phyloP scores from a whole-genome alignment of 2,113 vertebrate genomes.

The Danio rerio region GRCz12tu NC_133200.1:19671501-19672000 shows the following conservation, averaged over 20 bases:
- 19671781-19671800: background rate
- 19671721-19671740: background rate
- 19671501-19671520: too few relatives aligned
- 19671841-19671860: slow-evolving; percentile 35
- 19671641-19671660: background rate
- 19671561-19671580: background rate
- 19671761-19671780: background rate
- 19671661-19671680: background rate
- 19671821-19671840: slow-evolving; percentile 33
- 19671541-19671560: background rate
- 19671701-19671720: background rate
- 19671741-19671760: background rate
- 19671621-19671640: background rate
- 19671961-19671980: background rate
- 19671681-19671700: background rate
- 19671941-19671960: slow-evolving; percentile 7
- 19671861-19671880: slow-evolving; percentile 38
- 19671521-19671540: too few relatives aligned
- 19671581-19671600: background rate
- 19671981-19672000: slow-evolving; percentile 30
- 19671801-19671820: slow-evolving; percentile 7
- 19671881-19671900: slow-evolving; percentile 11
- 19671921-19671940: background rate
- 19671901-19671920: background rate
- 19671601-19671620: background rate